These are phyloP conservation scores for Diplodus sargus DNA, from an alignment of 2,797 vertebrate species.

Conservation along the genomic window DNA sequence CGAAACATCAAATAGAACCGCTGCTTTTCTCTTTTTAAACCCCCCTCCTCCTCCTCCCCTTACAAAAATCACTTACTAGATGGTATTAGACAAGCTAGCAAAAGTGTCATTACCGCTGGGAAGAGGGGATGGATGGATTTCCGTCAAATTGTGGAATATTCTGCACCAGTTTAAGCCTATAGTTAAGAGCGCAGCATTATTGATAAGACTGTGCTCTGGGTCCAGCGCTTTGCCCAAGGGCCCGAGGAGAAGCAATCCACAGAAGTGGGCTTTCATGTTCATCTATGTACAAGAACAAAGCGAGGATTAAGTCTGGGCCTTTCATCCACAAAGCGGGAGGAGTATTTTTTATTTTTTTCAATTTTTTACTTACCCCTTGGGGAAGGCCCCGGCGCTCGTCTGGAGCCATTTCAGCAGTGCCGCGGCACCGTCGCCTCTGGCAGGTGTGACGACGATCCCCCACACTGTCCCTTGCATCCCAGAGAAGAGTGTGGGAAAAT, in stretches of 20 bases:
- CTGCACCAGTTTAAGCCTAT: slow-evolving; percentile 86
- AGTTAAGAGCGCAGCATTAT: slow-evolving; percentile 87
- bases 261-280: slow-evolving; percentile 89
- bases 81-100: slow-evolving; percentile 90
- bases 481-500: slow-evolving; percentile 78
- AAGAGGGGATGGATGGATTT: slow-evolving; percentile 84
- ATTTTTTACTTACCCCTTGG: slow-evolving; percentile 63
- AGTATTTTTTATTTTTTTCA: slow-evolving; percentile 70
- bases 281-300: slow-evolving; percentile 90
- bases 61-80: slow-evolving; percentile 93
- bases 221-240: slow-evolving; percentile 79
- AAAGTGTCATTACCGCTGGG: slow-evolving; percentile 89
- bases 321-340: slow-evolving; percentile 82
- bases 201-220: slow-evolving; percentile 84
- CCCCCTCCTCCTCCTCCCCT: slow-evolving; percentile 56
- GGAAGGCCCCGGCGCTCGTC: slow-evolving; percentile 50
- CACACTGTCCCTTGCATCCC: slow-evolving; percentile 55
- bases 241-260: slow-evolving; percentile 84
- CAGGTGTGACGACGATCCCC: slow-evolving; percentile 69
- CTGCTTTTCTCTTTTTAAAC: slow-evolving; percentile 87
- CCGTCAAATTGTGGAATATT: slow-evolving; percentile 91
- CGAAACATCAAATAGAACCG: slow-evolving; percentile 98
- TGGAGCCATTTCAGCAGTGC: slow-evolving; percentile 69
- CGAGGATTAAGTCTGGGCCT: slow-evolving; percentile 84
- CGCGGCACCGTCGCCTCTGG: slow-evolving; percentile 67